A percentile compares a stretch with the other conserved stretches of the same genome.
These are phyloP conservation scores for Neocrepidodera transversa DNA, from an alignment of 2,888 invertebrate genomes.

Conservation along the genomic window DNA sequence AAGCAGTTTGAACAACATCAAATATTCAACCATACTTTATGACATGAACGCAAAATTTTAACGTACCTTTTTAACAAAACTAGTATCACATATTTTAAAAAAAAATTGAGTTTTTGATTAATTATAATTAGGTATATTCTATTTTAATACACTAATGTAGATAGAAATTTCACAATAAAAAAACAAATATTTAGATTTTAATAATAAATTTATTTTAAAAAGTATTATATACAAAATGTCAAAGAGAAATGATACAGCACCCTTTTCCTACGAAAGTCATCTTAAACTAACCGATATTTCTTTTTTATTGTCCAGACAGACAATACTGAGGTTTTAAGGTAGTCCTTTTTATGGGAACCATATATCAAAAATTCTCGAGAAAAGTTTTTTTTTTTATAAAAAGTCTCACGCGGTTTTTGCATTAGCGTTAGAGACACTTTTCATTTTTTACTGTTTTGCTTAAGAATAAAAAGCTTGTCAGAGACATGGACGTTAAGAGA, in stretches of 20 bases:
- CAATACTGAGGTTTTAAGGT: conserved; percentile 16
- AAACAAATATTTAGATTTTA: no score
- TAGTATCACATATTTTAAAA: no score
- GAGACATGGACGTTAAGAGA: not conserved
- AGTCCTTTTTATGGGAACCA: conserved; percentile 10
- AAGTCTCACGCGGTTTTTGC: conserved; percentile 13
- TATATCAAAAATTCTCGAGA: conserved; percentile 9
- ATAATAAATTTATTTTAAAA: no score
- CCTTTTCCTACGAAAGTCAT: conserved; percentile 5
- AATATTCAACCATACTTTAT: no score
- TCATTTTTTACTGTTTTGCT: conserved; percentile 15
- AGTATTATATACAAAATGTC: not conserved
- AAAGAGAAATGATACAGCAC: not conserved
- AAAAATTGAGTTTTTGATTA: no score
- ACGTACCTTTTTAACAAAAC: no score
- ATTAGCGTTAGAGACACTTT: conserved; percentile 14
- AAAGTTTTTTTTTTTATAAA: conserved; percentile 9
- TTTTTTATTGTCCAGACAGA: conserved; percentile 12
- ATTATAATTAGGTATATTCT: no score
- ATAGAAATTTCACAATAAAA: no score
- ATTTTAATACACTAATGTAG: no score
- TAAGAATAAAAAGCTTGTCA: conserved; percentile 21
- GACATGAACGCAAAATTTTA: no score
- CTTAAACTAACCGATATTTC: conserved; percentile 12
- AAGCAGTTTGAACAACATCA: no score